These are phyloP conservation scores for Manduca sexta DNA, from an alignment of 1,140 invertebrate species.

Conservation along the genomic window DNA sequence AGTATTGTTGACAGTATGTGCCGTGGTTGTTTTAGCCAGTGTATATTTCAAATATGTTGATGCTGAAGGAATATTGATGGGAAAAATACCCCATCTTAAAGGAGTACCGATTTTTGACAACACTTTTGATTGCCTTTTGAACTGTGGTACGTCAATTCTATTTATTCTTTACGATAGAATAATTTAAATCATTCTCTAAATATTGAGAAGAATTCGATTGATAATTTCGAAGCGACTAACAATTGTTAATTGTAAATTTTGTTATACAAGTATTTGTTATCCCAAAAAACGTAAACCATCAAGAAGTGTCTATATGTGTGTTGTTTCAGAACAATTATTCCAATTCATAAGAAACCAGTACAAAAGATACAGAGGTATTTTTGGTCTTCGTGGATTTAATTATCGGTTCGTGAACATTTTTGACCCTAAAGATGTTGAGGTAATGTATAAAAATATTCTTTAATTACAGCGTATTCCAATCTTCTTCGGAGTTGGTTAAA, in stretches of 20 bases:
- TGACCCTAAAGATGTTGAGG: constrained; percentile 3
- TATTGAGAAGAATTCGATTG: no score
- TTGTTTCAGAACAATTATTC: background rate
- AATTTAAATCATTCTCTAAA: no score
- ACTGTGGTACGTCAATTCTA: no score
- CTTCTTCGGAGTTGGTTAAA: no score
- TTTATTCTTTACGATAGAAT: no score
- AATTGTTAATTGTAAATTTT: no score
- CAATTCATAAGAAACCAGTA: background rate
- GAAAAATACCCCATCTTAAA: background rate
- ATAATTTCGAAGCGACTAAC: no score
- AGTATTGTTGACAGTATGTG: background rate
- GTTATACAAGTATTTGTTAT: no score
- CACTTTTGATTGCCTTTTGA: background rate
- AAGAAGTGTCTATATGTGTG: no score
- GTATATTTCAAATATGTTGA: background rate
- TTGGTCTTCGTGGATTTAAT: background rate
- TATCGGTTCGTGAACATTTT: constrained; percentile 1
- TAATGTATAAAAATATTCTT: background rate
- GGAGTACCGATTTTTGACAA: constrained; percentile 1
- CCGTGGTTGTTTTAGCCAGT: constrained; percentile 2
- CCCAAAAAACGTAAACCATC: no score
- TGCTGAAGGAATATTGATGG: background rate
- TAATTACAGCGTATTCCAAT: no score
- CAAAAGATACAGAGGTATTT: background rate